Percentiles rank a stretch among this genome's conserved stretches.
Evolutionary conservation across 2,888 invertebrate genomes (phyloP).

Genomic region (Entomobrya multifasciata): DNA sequence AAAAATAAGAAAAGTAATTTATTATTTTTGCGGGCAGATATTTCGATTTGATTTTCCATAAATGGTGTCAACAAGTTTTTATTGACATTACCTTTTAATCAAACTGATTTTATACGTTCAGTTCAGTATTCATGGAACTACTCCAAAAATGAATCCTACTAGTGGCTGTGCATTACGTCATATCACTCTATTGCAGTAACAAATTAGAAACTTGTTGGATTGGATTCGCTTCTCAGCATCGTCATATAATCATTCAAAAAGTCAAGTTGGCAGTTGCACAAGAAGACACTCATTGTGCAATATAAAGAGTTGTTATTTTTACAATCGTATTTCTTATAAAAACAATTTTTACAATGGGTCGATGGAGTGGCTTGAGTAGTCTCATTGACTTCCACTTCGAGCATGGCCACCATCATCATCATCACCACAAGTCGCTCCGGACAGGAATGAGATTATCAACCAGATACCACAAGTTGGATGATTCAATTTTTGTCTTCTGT

Average conservation of each 20-base stretch:
- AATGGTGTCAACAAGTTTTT: conserved; percentile 27
- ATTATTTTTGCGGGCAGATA: background rate
- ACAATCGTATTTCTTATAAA: background rate
- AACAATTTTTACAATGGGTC: conserved; percentile 71
- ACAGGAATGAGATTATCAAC: conserved; percentile 75
- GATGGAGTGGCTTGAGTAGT: conserved; percentile 77
- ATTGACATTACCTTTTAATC: conserved; percentile 21
- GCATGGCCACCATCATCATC: conserved; percentile 48
- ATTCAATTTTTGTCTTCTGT: conserved; percentile 78
- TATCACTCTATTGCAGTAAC: conserved; percentile 9
- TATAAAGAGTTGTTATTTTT: conserved; percentile 39
- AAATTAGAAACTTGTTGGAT: conserved; percentile 31
- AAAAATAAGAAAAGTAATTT: no score
- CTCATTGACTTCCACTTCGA: conserved; percentile 78
- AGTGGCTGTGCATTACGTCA: conserved; percentile 4
- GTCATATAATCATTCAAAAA: background rate
- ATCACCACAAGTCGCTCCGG: conserved; percentile 47
- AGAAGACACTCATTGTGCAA: conserved; percentile 46
- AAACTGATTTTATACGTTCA: background rate
- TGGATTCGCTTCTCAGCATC: conserved; percentile 6
- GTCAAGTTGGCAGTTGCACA: background rate
- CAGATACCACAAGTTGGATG: conserved; percentile 78
- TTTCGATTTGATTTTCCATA: conserved; percentile 47
- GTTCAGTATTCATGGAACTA: conserved; percentile 25
- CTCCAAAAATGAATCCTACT: conserved; percentile 8